A percentile compares a stretch with the other conserved stretches of the same genome.
Evolutionary conservation across 2,113 vertebrate species (phyloP).

Genomic region (Ciconia maguari): DNA sequence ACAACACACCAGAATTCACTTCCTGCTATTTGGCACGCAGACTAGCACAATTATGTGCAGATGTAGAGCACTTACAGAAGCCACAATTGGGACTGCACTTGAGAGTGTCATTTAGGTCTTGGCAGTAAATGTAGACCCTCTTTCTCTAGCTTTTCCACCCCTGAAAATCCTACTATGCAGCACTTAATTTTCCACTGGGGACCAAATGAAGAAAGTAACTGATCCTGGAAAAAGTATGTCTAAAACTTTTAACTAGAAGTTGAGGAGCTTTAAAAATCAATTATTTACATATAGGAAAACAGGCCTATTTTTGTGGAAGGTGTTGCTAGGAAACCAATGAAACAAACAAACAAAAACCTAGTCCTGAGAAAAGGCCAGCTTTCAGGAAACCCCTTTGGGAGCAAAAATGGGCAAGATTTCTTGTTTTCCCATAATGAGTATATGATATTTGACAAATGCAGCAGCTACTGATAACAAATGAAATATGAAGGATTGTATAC

Average conservation of each 20-base stretch:
- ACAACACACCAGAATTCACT: not conserved
- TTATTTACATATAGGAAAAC: conserved; percentile 12
- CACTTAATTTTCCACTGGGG: not conserved
- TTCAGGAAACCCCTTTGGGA: not conserved
- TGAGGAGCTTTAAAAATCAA: conserved; percentile 3
- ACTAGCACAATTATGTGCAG: not conserved
- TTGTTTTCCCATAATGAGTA: not conserved
- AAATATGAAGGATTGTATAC: not conserved
- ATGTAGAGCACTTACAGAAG: not conserved
- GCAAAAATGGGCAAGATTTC: not conserved
- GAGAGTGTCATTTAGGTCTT: not conserved
- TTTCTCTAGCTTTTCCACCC: not conserved
- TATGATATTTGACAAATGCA: not conserved
- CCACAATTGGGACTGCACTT: not conserved
- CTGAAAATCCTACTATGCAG: not conserved
- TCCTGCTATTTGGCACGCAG: not conserved
- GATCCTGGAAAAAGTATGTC: not conserved
- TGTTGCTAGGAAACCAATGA: conserved; percentile 48
- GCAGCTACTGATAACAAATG: not conserved
- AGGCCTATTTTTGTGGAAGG: conserved; percentile 1
- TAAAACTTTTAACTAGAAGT: not conserved
- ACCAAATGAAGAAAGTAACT: not conserved
- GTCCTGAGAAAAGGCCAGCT: not conserved
- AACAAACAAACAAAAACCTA: not conserved
- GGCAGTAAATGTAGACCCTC: not conserved